phyloP scores from a whole-genome alignment of 1,140 invertebrate genomes.

The Psix sp. region DNA sequence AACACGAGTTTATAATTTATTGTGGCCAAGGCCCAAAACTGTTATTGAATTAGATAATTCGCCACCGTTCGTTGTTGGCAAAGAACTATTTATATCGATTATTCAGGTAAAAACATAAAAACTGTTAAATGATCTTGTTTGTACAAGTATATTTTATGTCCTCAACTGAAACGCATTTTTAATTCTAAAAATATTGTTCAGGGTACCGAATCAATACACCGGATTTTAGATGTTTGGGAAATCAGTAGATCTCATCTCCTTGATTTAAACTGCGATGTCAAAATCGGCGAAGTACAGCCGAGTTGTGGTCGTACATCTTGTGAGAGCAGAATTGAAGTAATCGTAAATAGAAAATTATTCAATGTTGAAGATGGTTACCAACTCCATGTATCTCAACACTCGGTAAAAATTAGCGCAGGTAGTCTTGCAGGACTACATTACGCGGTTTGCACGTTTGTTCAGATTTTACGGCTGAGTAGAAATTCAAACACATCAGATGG shows the following conservation, averaged over 20 bases:
- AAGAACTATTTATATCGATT: constrained; percentile 76
- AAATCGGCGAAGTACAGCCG: constrained; percentile 77
- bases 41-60: constrained; percentile 78
- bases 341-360: constrained; percentile 75
- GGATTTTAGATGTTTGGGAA: constrained; percentile 79
- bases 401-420: constrained; percentile 79
- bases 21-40: constrained; percentile 82
- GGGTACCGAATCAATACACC: constrained; percentile 73
- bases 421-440: constrained; percentile 80
- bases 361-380: constrained; percentile 74
- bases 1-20: constrained; percentile 69
- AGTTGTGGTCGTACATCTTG: constrained; percentile 69
- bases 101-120: constrained; percentile 65
- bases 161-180: too few species aligned
- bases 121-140: too few species aligned
- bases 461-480: constrained; percentile 79
- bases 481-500: constrained; percentile 62
- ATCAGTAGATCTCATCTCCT: constrained; percentile 74
- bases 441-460: constrained; percentile 81
- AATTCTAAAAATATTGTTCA: constrained; percentile 16
- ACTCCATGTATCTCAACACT: constrained; percentile 75
- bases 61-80: constrained; percentile 75
- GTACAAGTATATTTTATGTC: too few species aligned
- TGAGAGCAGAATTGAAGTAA: constrained; percentile 75
- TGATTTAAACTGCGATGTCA: constrained; percentile 75